Base-by-base conservation (phyloP, 2,797 vertebrate species). In the Zalophus californianus region DNA sequence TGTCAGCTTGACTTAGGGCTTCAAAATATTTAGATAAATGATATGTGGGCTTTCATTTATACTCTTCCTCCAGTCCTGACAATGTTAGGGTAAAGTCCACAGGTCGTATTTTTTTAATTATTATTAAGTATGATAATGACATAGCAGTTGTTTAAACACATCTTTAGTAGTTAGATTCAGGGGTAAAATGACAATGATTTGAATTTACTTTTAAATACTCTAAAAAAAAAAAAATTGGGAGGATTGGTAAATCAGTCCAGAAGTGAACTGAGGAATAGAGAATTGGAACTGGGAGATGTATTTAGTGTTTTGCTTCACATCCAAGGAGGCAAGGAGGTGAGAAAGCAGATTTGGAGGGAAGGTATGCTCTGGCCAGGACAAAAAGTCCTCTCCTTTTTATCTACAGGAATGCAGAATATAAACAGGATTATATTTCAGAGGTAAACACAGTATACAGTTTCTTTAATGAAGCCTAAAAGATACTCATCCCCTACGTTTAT, bases 401-500 rank as follows among this genome's bases (percentile, higher is more conserved):
- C 32, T 35, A 75, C 2, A 29, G 41, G 60, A 75, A 83, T 35
- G 62, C 68, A 64, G 20, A 84, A 79, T 54, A 80, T 21, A 91
- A 91, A 44, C 9, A 48, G 48, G 12, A 60, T 84, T 73, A 13
- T 48, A 89, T 50, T 21, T 38, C n/a, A 38, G 56, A 75, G 18
- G 44, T 21, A 35, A 82, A 5, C 25, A 62, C 3, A 60, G 52
- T 48, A 32, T 0, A 78, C 41, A 56, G 20, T 44, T 75, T 79
- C 72, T 35, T 73, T 90, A 94, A 90, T 70, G 29, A 96, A 73
- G 7, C 29, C 82, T n/a, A 72, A 72, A 78, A 86, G 58, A 70
- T 48, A 52, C 25, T 41, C n/a, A 35, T 38, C 14, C 5, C n/a
- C 54, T 29, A 48, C 3, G 4, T 87, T 85, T 93, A 86, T 10